Percentiles rank a stretch among this genome's conserved stretches.
Evolutionary conservation across 2,797 vertebrate species (phyloP).

Genomic region (Ciconia nigra): DNA sequence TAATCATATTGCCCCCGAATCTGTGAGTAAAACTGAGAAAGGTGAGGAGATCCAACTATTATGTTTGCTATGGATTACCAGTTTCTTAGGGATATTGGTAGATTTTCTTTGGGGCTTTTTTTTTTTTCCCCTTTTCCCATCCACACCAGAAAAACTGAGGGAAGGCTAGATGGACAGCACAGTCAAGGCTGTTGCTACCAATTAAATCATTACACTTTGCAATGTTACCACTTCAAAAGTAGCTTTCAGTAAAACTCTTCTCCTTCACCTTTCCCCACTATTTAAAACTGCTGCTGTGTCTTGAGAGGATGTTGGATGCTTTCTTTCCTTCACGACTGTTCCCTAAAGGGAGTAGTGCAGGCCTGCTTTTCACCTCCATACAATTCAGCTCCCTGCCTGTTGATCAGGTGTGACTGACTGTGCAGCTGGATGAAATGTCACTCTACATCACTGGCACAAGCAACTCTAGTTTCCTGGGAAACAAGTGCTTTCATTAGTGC

Average conservation of each 20-base stretch:
- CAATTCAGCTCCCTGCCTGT: background rate
- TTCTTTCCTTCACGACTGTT: background rate
- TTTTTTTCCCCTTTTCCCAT: background rate
- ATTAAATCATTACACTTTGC: background rate
- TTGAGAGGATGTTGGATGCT: background rate
- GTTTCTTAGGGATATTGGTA: background rate
- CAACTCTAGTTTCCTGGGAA: slow-evolving; percentile 70
- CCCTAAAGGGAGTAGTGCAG: background rate
- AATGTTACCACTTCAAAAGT: background rate
- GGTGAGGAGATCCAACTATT: background rate
- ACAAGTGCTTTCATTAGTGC: slow-evolving; percentile 58
- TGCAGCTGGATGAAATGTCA: background rate
- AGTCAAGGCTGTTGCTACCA: background rate
- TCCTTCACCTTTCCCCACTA: background rate
- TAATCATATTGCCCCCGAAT: background rate
- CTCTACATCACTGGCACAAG: slow-evolving; percentile 11
- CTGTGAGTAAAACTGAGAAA: background rate
- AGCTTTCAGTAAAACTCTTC: background rate
- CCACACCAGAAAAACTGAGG: background rate
- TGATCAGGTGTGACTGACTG: background rate
- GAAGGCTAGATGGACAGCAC: background rate
- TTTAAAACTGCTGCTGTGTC: background rate
- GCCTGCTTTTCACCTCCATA: background rate
- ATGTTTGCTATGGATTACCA: background rate
- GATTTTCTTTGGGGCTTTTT: background rate